Evolutionary conservation across 2,113 vertebrate species (phyloP).

Genomic region (Eleginops maclovinus): DNA sequence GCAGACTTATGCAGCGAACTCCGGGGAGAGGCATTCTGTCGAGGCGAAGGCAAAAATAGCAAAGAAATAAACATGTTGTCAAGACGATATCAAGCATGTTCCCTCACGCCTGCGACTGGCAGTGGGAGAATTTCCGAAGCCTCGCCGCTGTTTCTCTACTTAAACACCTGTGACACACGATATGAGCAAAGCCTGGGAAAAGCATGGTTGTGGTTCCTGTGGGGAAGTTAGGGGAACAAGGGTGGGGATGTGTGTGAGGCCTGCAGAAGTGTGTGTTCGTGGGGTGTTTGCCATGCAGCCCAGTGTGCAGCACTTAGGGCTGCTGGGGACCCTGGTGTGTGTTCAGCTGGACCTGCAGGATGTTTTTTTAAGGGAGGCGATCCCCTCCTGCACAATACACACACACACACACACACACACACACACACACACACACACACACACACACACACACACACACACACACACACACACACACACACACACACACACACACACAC

Average conservation of each 20-base stretch:
- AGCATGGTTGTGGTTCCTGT: constrained; percentile 59
- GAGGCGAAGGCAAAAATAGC: constrained; percentile 53
- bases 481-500: constrained; percentile 27
- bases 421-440: constrained; percentile 10
- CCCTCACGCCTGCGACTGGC: constrained; percentile 64
- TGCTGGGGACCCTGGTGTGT: constrained; percentile 64
- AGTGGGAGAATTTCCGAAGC: constrained; percentile 50
- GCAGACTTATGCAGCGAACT: constrained; percentile 41
- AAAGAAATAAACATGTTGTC: constrained; percentile 76
- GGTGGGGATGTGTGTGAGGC: constrained; percentile 43
- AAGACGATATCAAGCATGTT: constrained; percentile 74
- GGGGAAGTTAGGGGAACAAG: constrained; percentile 29
- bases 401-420: constrained; percentile 25
- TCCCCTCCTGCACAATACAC: constrained; percentile 44
- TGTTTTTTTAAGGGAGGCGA: constrained; percentile 75
- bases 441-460: constrained; percentile 29
- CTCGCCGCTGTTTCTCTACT: constrained; percentile 55
- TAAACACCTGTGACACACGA: constrained; percentile 72
- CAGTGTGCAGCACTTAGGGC: constrained; percentile 41
- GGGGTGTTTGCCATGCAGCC: constrained; percentile 48
- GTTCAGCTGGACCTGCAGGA: constrained; percentile 79
- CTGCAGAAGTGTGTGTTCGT: constrained; percentile 48
- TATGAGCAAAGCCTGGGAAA: constrained; percentile 70
- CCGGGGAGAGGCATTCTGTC: constrained; percentile 54
- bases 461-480: constrained; percentile 27